phyloP scores from a whole-genome alignment of 2,888 invertebrate genomes.

The Nematopogon swammerdamellus region DNA sequence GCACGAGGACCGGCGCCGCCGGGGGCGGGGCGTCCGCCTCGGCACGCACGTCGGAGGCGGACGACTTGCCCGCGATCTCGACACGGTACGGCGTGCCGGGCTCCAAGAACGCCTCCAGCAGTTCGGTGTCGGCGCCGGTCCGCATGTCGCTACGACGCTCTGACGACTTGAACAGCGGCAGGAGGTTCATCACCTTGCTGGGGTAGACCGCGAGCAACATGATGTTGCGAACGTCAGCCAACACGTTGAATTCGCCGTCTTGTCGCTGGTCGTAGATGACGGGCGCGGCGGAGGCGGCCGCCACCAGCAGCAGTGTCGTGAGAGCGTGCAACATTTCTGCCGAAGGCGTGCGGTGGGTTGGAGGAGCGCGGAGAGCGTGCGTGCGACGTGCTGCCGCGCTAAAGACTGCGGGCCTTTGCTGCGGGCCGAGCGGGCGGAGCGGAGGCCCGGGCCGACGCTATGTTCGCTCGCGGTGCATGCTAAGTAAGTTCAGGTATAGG shows the following conservation, averaged over 20 bases:
- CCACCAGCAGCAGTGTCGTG: conserved; percentile 17
- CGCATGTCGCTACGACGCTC: conserved; percentile 18
- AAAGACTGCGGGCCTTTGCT: neutral
- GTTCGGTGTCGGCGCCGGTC: conserved; percentile 31
- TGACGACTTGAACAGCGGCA: conserved; percentile 20
- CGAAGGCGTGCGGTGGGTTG: neutral
- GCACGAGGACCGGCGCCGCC: conserved; percentile 8
- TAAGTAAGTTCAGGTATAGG: conserved; percentile 1
- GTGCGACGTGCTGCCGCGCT: conserved; percentile 20
- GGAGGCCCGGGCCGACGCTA: too few relatives aligned
- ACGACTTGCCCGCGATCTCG: conserved; percentile 45
- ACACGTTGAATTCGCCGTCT: conserved; percentile 71
- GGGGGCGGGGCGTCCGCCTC: neutral
- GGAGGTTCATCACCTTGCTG: conserved; percentile 22
- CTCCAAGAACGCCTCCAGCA: conserved; percentile 58
- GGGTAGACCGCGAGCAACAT: conserved; percentile 65
- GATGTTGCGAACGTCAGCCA: conserved; percentile 72
- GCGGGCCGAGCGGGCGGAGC: neutral
- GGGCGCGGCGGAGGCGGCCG: conserved; percentile 26
- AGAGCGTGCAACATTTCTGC: neutral
- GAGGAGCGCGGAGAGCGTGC: conserved; percentile 23
- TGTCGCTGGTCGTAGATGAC: conserved; percentile 67
- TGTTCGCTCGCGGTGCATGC: neutral
- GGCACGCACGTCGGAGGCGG: conserved; percentile 9
- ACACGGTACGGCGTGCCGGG: conserved; percentile 68